Conservation (phyloP, 2,797 vertebrate genomes). For the Chaetophractus vellerosus region DNA sequence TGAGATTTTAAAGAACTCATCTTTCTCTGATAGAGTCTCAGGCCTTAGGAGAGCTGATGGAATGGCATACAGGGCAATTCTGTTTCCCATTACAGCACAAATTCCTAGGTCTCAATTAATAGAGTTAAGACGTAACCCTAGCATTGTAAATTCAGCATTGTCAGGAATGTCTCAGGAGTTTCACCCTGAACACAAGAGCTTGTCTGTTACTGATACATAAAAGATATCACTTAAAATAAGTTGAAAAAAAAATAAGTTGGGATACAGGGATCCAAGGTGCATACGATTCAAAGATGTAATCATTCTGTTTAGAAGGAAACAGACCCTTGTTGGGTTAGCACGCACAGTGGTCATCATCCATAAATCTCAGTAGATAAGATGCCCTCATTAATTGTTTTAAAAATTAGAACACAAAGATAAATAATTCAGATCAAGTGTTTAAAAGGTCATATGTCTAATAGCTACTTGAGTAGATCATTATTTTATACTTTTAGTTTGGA, state of each 20-base stretch:
- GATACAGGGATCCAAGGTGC: not conserved
- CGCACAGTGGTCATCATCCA: fast-evolving
- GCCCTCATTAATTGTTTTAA: too few relatives aligned
- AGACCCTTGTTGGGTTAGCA: not conserved
- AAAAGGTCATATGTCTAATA: not conserved
- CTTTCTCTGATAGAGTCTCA: not conserved
- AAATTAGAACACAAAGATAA: not conserved
- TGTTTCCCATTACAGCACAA: not conserved
- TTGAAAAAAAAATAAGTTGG: not conserved
- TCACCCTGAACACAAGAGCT: not conserved
- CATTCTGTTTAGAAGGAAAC: not conserved
- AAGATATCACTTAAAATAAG: not conserved
- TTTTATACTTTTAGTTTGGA: not conserved
- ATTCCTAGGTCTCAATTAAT: not conserved
- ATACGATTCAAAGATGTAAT: not conserved
- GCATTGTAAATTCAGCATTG: not conserved
- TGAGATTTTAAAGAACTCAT: not conserved
- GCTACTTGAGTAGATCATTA: not conserved
- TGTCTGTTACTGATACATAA: not conserved
- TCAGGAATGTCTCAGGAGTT: not conserved
- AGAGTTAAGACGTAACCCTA: not conserved
- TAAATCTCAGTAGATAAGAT: not conserved
- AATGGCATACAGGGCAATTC: not conserved
- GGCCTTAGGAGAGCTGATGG: not conserved
- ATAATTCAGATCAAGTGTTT: not conserved